Percentiles rank a stretch among this genome's conserved stretches.
Conservation (phyloP, 2,113 vertebrate genomes). For the Tapirus terrestris region DNA sequence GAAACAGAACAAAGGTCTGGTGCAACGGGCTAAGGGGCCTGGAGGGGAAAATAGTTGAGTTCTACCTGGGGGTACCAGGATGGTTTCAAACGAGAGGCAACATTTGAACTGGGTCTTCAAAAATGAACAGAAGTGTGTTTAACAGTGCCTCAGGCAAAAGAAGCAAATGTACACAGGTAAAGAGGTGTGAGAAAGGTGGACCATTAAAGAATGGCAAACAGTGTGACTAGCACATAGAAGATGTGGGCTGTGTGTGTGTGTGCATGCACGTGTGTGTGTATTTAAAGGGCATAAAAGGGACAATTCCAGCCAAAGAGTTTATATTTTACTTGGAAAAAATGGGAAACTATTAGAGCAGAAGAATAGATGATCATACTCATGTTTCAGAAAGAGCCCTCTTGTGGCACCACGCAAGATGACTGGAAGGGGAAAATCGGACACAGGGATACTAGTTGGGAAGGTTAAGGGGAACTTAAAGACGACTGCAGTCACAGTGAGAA, state of each 20-base stretch:
- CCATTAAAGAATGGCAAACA: background rate
- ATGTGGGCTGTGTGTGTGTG: background rate
- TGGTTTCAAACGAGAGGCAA: background rate
- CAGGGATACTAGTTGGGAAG: background rate
- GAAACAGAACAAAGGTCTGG: background rate
- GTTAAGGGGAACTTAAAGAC: background rate
- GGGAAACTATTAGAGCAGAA: background rate
- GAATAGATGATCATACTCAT: background rate
- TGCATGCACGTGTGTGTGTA: background rate
- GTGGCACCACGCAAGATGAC: background rate
- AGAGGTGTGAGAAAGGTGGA: background rate
- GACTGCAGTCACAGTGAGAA: background rate
- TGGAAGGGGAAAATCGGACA: background rate
- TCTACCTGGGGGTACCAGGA: background rate
- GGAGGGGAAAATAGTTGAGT: background rate
- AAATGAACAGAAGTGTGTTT: background rate
- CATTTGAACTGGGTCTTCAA: background rate
- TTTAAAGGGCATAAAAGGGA: background rate
- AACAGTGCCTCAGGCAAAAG: background rate
- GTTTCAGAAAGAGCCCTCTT: background rate
- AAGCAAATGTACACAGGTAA: background rate
- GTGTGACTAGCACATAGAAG: background rate
- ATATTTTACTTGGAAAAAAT: background rate
- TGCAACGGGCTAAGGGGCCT: background rate
- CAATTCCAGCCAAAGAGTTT: background rate